Evolutionary conservation across 1,140 invertebrate genomes (phyloP), one percentile per base, ranked within the genome.

Genomic region (Druon quercuslanigerum): DNA sequence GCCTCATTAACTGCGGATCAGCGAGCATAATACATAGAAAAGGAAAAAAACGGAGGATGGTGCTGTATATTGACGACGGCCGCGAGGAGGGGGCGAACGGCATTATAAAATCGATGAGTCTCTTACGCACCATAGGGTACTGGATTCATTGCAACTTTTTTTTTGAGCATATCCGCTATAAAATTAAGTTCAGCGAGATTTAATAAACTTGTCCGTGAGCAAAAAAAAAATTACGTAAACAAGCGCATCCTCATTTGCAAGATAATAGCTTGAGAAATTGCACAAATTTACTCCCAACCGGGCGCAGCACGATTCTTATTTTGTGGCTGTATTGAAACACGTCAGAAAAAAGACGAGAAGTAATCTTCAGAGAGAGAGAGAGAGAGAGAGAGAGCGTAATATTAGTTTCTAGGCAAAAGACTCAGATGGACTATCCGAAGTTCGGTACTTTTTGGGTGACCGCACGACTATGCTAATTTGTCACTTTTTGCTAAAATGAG

Each of bases 1-100:
- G 87, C 80, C 83, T 89, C 87, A 88, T 89, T 88, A 89, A 87
- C 86, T 86, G 83, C 82, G 85, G 86, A 87, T 88, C 85, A 87
- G 85, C 77, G 75, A 83, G 86, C 83, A 83, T 83, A 83, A 83
- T 83, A 83, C 79, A 80, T 72, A 81, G 77, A 77, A 73, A 77
- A 50, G 73, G 75, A 80, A 81, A 82, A 77, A 78, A 75, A 75
- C 71, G 73, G 75, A 81, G 79, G 81, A 71, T 70, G 80, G 80
- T 82, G 82, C 79, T 79, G 76, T 77, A 83, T 81, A 74, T 11
- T 51, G 33, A 19, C 11, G 54, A 33, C 51, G 19, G 84, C 77
- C 46, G 79, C 76, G 74, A 74, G 76, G 71, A 78, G 77, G 79
- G 77, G 56, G 77, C 74, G 75, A 77, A 79, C 71, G 71, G 87